Conservation (phyloP, 2,888 invertebrate genomes). For the Congeria kusceri region DNA sequence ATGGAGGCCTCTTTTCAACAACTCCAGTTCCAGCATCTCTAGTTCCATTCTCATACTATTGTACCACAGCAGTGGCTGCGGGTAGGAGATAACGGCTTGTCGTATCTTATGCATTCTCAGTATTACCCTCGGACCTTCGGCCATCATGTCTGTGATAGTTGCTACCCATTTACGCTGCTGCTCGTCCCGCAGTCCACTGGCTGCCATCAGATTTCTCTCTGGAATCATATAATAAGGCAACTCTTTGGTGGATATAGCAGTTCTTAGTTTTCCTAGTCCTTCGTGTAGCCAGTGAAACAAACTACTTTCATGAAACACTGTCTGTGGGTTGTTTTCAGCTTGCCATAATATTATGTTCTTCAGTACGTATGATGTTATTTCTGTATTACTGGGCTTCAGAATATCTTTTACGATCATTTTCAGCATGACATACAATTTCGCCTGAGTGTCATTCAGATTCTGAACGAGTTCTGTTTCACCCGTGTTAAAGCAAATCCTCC, state of each 20-base stretch:
- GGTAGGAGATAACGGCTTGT: too few species aligned
- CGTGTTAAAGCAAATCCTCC: slow-evolving; percentile 27
- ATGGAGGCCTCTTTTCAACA: too few species aligned
- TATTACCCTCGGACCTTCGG: too few species aligned
- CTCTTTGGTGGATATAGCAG: neutral
- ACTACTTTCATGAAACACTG: slow-evolving; percentile 5
- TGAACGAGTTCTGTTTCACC: slow-evolving; percentile 13
- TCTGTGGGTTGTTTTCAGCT: slow-evolving; percentile 11
- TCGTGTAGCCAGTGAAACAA: neutral
- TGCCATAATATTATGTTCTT: slow-evolving; percentile 37
- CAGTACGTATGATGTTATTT: slow-evolving; percentile 25
- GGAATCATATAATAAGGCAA: slow-evolving; percentile 18
- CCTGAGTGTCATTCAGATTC: slow-evolving; percentile 26
- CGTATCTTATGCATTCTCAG: too few species aligned
- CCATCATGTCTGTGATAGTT: too few species aligned
- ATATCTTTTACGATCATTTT: slow-evolving; percentile 15
- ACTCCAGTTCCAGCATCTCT: too few species aligned
- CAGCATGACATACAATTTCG: slow-evolving; percentile 19
- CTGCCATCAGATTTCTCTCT: slow-evolving; percentile 13
- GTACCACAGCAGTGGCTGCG: too few species aligned
- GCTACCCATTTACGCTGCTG: too few species aligned
- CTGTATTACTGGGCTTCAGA: slow-evolving; percentile 1
- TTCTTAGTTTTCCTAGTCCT: neutral
- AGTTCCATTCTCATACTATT: too few species aligned
- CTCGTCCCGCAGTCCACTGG: neutral